Base-by-base conservation (phyloP, 2,888 invertebrate species). In the Cerastis leucographa region DNA sequence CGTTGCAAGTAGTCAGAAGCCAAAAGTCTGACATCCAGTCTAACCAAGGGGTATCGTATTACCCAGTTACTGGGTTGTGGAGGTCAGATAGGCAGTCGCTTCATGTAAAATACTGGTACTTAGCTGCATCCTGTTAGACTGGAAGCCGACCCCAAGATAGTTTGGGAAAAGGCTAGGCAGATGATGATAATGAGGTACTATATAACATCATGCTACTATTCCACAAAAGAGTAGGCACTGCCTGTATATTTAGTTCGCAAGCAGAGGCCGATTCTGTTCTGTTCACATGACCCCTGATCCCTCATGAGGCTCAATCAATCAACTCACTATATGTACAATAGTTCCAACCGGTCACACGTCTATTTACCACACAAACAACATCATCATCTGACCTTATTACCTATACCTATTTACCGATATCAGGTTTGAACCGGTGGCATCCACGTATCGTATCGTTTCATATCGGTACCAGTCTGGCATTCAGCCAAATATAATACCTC, bases 401-500 rank as follows among this genome's bases (percentile, higher is more conserved):
- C 2, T 22, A 25, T 29, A 61, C 6, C 19, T 44, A 40, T 62
- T 29, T 49, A n/a, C 74, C n/a, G 54, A 29, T 80, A 54, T 64
- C 54, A 46, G 51, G 35, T 61, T 19, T 19, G 35, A 68, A 61
- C 73, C 64, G 59, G 44, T 80, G 68, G 56, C 74, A 44, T 35
- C 61, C 42, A 56, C 42, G 14, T 65, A 65, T 80, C 51, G 54
- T 46, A 25, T 29, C 56, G 35, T 44, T 22, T 54, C 46, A 14
- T 56, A 22, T 42, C 29, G 59, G 59, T 46, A 44, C 56, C 56
- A 54, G 22, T 19, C 35, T 84, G 80, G 80, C 84, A 54, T 19
- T 9, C 42, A 0, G 80, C 74, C 81, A 81, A n/a, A 74, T 71
- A 56, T 67, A 9, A 40, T 40, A 59, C 51, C 56, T 46, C 42